Conservation (phyloP, 2,888 invertebrate genomes). For the Habroteleia sp. region DNA sequence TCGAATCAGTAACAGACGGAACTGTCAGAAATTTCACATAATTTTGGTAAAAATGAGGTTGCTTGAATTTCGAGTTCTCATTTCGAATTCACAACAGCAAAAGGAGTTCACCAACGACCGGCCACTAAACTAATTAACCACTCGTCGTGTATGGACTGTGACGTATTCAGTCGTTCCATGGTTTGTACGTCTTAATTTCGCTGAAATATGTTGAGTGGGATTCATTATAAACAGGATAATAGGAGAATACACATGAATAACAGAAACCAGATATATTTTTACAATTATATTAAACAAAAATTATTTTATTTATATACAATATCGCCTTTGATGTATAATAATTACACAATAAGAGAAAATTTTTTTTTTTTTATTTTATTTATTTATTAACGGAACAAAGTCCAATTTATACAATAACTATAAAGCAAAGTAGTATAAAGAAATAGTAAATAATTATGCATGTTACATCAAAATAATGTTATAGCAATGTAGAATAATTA, state of each 20-base stretch:
- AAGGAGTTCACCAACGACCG: slow-evolving; percentile 42
- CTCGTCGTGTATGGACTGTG: slow-evolving; percentile 55
- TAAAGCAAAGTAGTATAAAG: too few species aligned
- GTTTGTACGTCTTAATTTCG: slow-evolving; percentile 47
- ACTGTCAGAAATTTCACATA: slow-evolving; percentile 47
- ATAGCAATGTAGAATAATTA: too few species aligned
- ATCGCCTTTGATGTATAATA: too few species aligned
- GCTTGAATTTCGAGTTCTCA: slow-evolving; percentile 28
- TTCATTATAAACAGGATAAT: slow-evolving; percentile 19
- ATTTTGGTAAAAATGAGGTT: slow-evolving; percentile 27
- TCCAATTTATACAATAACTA: too few species aligned
- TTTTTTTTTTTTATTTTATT: too few species aligned
- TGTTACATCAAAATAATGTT: too few species aligned
- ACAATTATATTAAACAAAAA: too few species aligned
- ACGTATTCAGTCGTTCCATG: slow-evolving; percentile 33
- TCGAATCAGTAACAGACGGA: slow-evolving; percentile 24
- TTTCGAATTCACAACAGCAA: slow-evolving; percentile 37
- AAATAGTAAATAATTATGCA: too few species aligned
- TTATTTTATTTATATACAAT: too few species aligned
- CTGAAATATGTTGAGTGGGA: slow-evolving; percentile 36
- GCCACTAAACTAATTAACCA: slow-evolving; percentile 60
- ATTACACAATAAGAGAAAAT: too few species aligned
- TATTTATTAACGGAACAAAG: too few species aligned
- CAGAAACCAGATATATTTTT: slow-evolving; percentile 7
- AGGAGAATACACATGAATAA: slow-evolving; percentile 7